Conservation (phyloP, 2,113 vertebrate genomes). For the Tautogolabrus adspersus region DNA sequence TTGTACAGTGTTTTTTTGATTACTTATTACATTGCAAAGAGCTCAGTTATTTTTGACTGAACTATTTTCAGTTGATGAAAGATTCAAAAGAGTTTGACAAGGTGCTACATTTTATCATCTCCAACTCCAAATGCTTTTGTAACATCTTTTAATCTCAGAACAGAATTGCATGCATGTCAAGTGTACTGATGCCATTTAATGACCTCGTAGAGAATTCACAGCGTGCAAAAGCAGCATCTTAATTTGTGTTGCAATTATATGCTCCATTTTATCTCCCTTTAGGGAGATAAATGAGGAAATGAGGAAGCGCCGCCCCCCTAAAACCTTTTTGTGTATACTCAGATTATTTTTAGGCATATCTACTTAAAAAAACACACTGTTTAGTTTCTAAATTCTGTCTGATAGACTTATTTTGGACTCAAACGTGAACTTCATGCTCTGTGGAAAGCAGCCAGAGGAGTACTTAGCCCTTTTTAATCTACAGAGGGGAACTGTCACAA, state of each 20-base stretch:
- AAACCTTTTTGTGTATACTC: too few species aligned
- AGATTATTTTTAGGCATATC: neutral
- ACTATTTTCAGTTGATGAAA: conserved; percentile 1
- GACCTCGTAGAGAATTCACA: neutral
- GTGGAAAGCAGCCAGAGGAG: neutral
- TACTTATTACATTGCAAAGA: neutral
- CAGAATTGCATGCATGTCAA: neutral
- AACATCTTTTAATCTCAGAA: neutral
- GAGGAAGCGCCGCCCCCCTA: too few species aligned
- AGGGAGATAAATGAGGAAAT: too few species aligned
- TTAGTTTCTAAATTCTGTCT: neutral
- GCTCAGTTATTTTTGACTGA: conserved; percentile 2
- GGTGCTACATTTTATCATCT: neutral
- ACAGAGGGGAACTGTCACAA: conserved; percentile 19
- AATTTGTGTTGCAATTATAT: neutral
- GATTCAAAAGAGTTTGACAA: neutral
- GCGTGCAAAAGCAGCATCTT: neutral
- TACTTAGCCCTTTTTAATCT: conserved; percentile 7
- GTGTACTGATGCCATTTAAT: too few species aligned
- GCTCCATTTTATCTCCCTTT: neutral
- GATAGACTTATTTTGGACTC: neutral
- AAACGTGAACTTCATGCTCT: neutral
- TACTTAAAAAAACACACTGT: too few species aligned
- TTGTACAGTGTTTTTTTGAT: conserved; percentile 1
- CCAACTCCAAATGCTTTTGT: neutral